Evolutionary conservation across 1,140 invertebrate genomes (phyloP).

Genomic region (Camponotus floridanus): DNA sequence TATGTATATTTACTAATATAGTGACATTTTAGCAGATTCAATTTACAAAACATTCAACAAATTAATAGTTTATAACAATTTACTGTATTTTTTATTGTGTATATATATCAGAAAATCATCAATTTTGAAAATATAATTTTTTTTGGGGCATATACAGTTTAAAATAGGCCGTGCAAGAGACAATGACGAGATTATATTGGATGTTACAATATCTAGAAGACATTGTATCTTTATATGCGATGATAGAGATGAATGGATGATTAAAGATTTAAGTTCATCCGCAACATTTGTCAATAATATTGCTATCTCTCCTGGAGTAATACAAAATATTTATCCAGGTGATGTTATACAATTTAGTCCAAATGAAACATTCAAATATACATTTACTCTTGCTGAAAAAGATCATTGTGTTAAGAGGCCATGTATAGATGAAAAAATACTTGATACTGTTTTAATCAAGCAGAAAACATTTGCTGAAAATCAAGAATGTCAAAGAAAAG

Average conservation of each 20-base stretch:
- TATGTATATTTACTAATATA: too few species aligned
- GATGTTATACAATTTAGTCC: constrained; percentile 86
- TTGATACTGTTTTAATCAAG: constrained; percentile 82
- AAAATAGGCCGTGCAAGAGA: constrained; percentile 85
- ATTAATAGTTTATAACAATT: too few species aligned
- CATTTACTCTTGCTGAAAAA: constrained; percentile 78
- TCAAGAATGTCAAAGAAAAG: constrained; percentile 84
- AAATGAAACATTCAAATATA: constrained; percentile 84
- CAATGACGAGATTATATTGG: constrained; percentile 85
- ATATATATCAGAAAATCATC: too few species aligned
- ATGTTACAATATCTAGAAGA: constrained; percentile 85
- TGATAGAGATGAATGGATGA: constrained; percentile 78
- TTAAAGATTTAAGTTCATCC: constrained; percentile 85
- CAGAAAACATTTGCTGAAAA: constrained; percentile 86
- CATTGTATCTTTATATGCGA: constrained; percentile 85
- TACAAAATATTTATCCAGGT: constrained; percentile 79
- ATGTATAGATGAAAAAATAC: constrained; percentile 79
- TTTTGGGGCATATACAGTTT: constrained; percentile 80
- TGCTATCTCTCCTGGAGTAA: constrained; percentile 79
- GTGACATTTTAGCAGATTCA: too few species aligned
- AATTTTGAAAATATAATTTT: constrained; percentile 4
- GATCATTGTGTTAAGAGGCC: constrained; percentile 80
- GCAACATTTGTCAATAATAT: constrained; percentile 85
- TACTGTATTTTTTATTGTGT: not conserved
- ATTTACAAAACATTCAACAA: too few species aligned